Evolutionary conservation across 2,113 vertebrate species (phyloP).

Genomic region (Forbesichthys papilliferus): DNA sequence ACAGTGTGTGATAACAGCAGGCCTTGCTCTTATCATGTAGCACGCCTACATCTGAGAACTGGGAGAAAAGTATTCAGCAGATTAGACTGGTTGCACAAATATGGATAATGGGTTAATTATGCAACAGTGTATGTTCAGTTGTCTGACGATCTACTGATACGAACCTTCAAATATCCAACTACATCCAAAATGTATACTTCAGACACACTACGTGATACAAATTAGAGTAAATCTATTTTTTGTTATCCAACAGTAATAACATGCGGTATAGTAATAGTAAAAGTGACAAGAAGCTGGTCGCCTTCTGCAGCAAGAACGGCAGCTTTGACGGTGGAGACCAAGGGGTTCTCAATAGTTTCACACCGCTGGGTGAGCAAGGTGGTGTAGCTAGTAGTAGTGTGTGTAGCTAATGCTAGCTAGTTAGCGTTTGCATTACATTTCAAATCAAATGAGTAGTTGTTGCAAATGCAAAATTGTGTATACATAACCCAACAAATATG

Average conservation of each 20-base stretch:
- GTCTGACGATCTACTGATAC: too few relatives aligned
- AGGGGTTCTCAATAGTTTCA: too few relatives aligned
- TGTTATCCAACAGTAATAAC: too few relatives aligned
- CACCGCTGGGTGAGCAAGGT: background rate
- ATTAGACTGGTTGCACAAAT: background rate
- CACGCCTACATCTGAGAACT: background rate
- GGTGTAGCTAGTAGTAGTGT: background rate
- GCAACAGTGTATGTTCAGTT: too few relatives aligned
- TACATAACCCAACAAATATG: background rate
- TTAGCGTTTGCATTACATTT: constrained; percentile 51
- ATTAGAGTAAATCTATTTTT: background rate
- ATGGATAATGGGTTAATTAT: too few relatives aligned
- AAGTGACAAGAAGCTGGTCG: too few relatives aligned
- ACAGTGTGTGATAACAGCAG: background rate
- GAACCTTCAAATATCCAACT: too few relatives aligned
- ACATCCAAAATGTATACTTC: background rate
- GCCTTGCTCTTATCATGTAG: background rate
- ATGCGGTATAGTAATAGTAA: too few relatives aligned
- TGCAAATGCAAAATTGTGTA: too few relatives aligned
- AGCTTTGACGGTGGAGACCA: too few relatives aligned
- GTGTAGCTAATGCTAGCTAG: constrained; percentile 7
- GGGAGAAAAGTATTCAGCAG: background rate
- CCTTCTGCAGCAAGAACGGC: too few relatives aligned
- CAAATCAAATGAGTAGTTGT: background rate
- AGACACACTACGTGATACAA: background rate